Base-by-base conservation (phyloP, 1,140 invertebrate genomes). In the Pomacea maculata region DNA sequence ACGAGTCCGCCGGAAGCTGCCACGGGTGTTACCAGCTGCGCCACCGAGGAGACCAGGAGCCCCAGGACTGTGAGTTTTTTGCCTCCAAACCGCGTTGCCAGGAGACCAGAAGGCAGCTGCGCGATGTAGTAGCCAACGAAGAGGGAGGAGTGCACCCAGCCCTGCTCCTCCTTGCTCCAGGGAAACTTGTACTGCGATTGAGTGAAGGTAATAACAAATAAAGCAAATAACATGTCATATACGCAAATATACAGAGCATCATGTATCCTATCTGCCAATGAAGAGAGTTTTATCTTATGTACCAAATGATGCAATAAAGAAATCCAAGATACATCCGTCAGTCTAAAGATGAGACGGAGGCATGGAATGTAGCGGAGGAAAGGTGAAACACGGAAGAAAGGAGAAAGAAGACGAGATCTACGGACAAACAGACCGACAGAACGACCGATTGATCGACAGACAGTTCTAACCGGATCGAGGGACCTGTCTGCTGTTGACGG, bases 91-190 rank as follows among this genome's bases (percentile, higher is more conserved):
- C 78, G 67, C 21, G 78, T 79, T 8, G 82, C 64, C 11, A 75
- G 25, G 21, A 83, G 63, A 12, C 73, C 65, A 6, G 82, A 80
- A 14, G 82, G 82, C 29, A 83, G 34, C 74, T 75, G 82, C 17
- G 78, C 54, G 21, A 83, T 68, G 74, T 83, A 83, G 75, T 83
- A 80, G 29, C 82, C 82, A 29, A 83, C 61, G 72, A 83, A 83
- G 19, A 83, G 65, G 17, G 82, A 70, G 55, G 82, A 83, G 67
- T 80, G 78, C 52, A 78, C 78, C 78, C 78, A 80, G 12, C 78
- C 82, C 25, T 83, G 82, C 5, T 52, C n/a, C 4, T 65, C 68
- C 52, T 83, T 83, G 82, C 80, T 78, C 82, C 82, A 83, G 29
- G 4, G 19, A 63, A 76, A 83, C 57, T 63, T 70, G 64, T 79